phyloP scores from a whole-genome alignment of 2,888 invertebrate genomes.

The Pseudeuparius sepicola region DNA sequence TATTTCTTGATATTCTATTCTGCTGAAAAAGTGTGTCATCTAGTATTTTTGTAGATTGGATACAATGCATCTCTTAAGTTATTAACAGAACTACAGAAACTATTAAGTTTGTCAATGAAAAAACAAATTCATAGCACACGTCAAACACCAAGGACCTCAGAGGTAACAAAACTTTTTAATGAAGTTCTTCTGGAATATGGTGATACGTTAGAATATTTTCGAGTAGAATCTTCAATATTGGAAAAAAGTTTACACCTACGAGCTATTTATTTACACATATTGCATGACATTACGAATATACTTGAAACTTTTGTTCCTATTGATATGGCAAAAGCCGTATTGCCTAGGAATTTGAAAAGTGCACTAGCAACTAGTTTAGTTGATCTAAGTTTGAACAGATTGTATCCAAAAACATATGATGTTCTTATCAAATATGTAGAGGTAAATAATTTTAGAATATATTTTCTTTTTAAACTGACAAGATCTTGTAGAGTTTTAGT shows the following conservation, averaged over 20 bases:
- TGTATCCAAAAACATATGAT: constrained; percentile 40
- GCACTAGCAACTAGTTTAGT: constrained; percentile 38
- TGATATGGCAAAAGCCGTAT: constrained; percentile 35
- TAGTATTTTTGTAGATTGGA: constrained; percentile 41
- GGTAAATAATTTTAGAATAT: constrained; percentile 35
- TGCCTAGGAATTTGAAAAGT: constrained; percentile 40
- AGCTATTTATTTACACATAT: constrained; percentile 40
- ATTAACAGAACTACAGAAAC: too few relatives aligned
- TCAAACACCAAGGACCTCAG: too few relatives aligned
- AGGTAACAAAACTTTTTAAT: too few relatives aligned
- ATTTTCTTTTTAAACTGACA: too few relatives aligned
- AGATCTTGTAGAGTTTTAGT: constrained; percentile 42
- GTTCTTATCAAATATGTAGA: constrained; percentile 39
- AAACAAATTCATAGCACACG: too few relatives aligned
- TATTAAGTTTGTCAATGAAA: too few relatives aligned
- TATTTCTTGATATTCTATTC: too few relatives aligned
- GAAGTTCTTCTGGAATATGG: constrained; percentile 49
- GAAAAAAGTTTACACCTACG: constrained; percentile 32
- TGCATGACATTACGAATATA: constrained; percentile 37
- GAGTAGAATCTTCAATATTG: constrained; percentile 33
- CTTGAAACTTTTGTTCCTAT: constrained; percentile 38
- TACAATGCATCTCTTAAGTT: constrained; percentile 42
- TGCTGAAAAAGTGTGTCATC: too few relatives aligned
- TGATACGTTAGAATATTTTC: constrained; percentile 46
- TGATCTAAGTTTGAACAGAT: constrained; percentile 40